These are phyloP conservation scores for Sinosuthora webbiana DNA, from an alignment of 2,113 vertebrate species.

Conservation along the genomic window DNA sequence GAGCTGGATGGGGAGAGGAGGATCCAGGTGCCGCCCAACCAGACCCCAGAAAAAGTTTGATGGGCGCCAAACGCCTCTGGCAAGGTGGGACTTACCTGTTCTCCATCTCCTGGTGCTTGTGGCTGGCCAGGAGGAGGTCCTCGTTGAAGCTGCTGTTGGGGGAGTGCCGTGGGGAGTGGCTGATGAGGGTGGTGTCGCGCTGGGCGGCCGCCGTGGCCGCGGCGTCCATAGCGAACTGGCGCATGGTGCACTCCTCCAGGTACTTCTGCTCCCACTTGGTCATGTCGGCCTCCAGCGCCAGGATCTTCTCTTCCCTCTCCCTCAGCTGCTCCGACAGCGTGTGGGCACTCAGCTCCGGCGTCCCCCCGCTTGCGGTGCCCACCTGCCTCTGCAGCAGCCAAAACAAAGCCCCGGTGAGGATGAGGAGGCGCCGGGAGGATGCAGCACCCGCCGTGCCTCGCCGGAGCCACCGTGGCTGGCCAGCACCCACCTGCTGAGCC, in stretches of 20 bases:
- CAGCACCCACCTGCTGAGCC: constrained; percentile 84
- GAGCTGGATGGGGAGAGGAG: neutral
- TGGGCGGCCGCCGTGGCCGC: constrained; percentile 93
- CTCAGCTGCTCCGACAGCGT: constrained; percentile 85
- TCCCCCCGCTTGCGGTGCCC: constrained; percentile 11
- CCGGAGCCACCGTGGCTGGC: fast-evolving
- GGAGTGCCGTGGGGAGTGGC: constrained; percentile 89
- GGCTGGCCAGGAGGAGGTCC: constrained; percentile 82
- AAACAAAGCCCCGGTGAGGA: neutral
- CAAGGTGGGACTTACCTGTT: constrained; percentile 78
- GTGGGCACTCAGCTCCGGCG: constrained; percentile 69
- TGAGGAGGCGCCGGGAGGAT: neutral
- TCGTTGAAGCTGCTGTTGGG: constrained; percentile 94
- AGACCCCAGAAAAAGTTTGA: fast-evolving
- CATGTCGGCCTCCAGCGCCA: constrained; percentile 96
- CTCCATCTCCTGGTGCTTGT: constrained; percentile 95
- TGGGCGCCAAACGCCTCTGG: neutral
- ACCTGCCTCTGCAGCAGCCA: constrained; percentile 78
- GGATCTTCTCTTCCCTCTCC: constrained; percentile 90
- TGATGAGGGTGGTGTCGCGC: constrained; percentile 97
- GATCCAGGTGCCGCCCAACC: fast-evolving
- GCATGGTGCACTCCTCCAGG: constrained; percentile 95
- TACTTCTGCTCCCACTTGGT: constrained; percentile 99
- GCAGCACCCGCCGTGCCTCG: fast-evolving
- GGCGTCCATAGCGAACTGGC: constrained; percentile 96